Percentiles rank a stretch among this genome's conserved stretches.
Conservation (phyloP, 2,797 vertebrate genomes). For the Cynodonichthys magdalenae region DNA sequence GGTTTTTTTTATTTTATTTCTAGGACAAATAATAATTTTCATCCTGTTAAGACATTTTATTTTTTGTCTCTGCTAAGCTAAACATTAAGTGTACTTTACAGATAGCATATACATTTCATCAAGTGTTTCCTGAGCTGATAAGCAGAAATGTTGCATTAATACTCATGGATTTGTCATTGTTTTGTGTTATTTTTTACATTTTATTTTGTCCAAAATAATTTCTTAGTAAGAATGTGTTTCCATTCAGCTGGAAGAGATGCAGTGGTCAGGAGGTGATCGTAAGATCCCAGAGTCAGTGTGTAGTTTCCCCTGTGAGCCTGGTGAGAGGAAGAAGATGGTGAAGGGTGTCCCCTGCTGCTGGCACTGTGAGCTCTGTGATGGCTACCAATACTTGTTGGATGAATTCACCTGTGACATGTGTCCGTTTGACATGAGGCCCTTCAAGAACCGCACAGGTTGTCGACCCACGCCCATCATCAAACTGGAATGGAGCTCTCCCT, state of each 20-base stretch:
- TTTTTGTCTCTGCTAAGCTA: neutral
- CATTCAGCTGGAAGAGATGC: conserved; percentile 82
- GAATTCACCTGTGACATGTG: conserved; percentile 87
- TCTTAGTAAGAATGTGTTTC: conserved; percentile 20
- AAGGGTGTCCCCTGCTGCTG: conserved; percentile 98
- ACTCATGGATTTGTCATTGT: neutral
- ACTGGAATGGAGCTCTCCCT: conserved; percentile 89
- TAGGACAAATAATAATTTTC: no score
- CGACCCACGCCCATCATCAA: conserved; percentile 88
- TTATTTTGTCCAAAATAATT: no score
- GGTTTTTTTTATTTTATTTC: no score
- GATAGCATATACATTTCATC: no score
- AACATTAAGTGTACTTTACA: neutral
- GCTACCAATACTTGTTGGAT: conserved; percentile 93
- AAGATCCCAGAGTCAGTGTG: conserved; percentile 85
- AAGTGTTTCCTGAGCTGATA: no score
- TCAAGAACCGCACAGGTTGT: conserved; percentile 86
- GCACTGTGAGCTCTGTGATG: conserved; percentile 96
- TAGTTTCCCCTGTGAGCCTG: conserved; percentile 88
- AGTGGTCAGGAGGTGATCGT: conserved; percentile 82
- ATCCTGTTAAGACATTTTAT: no score
- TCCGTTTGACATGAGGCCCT: conserved; percentile 85
- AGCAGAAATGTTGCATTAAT: no score
- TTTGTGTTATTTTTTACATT: no score
- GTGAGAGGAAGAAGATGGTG: conserved; percentile 93